These are phyloP conservation scores for Columba livia DNA, from an alignment of 2,113 vertebrate genomes.

Conservation along the genomic window DNA sequence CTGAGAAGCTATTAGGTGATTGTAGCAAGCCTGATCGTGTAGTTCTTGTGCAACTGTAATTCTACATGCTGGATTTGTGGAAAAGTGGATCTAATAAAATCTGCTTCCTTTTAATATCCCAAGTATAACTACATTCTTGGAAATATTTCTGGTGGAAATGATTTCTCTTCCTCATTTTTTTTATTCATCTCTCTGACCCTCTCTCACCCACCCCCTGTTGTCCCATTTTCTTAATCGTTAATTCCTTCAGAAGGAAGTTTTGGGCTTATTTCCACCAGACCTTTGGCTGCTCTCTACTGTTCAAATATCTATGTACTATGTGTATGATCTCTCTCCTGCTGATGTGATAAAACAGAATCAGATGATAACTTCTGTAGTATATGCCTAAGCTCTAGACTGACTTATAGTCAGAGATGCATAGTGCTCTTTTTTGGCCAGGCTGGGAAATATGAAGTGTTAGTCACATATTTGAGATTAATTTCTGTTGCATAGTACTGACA, in stretches of 20 bases:
- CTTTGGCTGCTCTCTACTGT: background rate
- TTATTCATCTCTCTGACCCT: background rate
- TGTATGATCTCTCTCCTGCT: background rate
- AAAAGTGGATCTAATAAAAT: background rate
- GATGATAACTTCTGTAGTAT: background rate
- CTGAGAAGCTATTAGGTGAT: background rate
- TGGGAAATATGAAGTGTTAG: background rate
- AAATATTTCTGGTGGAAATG: background rate
- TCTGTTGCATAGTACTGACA: background rate
- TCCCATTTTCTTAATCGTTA: fast-evolving
- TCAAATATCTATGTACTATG: background rate
- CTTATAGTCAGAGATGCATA: background rate
- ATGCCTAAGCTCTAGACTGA: background rate
- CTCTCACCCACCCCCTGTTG: background rate
- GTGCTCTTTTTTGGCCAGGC: background rate
- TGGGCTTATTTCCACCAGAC: background rate
- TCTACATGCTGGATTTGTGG: background rate
- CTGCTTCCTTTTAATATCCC: background rate
- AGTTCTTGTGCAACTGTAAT: background rate
- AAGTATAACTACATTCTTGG: background rate
- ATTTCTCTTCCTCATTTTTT: background rate
- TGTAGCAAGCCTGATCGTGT: background rate
- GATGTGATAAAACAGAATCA: background rate
- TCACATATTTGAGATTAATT: background rate
- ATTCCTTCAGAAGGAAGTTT: background rate